Conservation (phyloP, 2,888 invertebrate genomes). For the Dolichomitus sp. region DNA sequence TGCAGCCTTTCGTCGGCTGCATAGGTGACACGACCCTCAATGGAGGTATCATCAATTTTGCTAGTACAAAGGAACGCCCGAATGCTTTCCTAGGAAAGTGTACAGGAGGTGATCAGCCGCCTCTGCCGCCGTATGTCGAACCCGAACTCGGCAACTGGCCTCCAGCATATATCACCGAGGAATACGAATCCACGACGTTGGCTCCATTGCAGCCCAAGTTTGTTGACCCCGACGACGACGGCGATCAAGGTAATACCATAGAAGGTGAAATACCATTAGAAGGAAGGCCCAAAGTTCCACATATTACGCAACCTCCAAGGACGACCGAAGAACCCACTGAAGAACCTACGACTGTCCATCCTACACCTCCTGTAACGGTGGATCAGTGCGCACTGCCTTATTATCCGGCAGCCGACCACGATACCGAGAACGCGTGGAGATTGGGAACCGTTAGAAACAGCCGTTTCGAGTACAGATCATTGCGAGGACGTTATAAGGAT, state of each 20-base stretch:
- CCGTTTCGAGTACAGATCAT: constrained; percentile 90
- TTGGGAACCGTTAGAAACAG: constrained; percentile 91
- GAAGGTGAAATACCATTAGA: constrained; percentile 47
- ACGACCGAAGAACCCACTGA: constrained; percentile 71
- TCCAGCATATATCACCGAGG: constrained; percentile 62
- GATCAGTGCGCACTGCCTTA: constrained; percentile 87
- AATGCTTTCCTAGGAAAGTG: constrained; percentile 89
- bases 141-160: constrained; percentile 68
- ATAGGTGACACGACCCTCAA: constrained; percentile 97
- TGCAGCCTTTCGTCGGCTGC: constrained; percentile 93
- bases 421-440: constrained; percentile 88
- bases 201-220: constrained; percentile 56
- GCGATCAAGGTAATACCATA: constrained; percentile 27
- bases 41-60: constrained; percentile 93
- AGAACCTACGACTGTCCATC: constrained; percentile 83
- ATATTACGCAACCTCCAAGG: background rate
- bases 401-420: constrained; percentile 87
- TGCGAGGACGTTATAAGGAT: constrained; percentile 88
- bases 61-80: constrained; percentile 89
- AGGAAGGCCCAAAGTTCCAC: constrained; percentile 51
- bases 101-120: constrained; percentile 83
- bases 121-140: constrained; percentile 66
- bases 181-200: constrained; percentile 43
- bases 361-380: constrained; percentile 78
- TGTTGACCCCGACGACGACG: constrained; percentile 61